These are phyloP conservation scores for Corythoichthys intestinalis DNA, from an alignment of 2,113 vertebrate species.

Conservation along the genomic window DNA sequence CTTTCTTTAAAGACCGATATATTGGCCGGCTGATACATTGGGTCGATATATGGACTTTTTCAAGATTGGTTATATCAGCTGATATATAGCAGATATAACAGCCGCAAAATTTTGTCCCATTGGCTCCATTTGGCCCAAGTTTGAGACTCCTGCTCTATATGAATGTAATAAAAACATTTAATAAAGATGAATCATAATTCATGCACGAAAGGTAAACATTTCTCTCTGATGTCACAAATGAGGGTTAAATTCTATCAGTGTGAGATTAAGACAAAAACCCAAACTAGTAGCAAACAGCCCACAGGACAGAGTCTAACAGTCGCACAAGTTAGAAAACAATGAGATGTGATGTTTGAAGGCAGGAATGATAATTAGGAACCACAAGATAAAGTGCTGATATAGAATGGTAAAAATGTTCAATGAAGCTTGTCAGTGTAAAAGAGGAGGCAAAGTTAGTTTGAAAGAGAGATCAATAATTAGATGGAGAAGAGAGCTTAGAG, in stretches of 20 bases:
- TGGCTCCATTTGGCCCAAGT: too few relatives aligned
- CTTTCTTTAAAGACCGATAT: too few relatives aligned
- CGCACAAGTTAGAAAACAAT: not conserved
- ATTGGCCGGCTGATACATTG: too few relatives aligned
- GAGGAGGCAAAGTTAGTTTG: not conserved
- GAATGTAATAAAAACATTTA: too few relatives aligned
- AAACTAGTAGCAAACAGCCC: not conserved
- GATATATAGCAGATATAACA: too few relatives aligned
- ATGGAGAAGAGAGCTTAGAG: constrained; percentile 4
- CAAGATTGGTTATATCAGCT: too few relatives aligned
- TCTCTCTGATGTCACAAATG: constrained; percentile 30
- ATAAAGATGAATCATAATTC: not conserved
- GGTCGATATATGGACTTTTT: too few relatives aligned
- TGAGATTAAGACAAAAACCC: not conserved
- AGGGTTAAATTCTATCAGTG: not conserved
- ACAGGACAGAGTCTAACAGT: not conserved
- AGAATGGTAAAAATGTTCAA: constrained; percentile 10
- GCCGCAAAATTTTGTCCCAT: too few relatives aligned
- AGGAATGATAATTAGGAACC: not conserved
- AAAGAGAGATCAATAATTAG: constrained; percentile 16
- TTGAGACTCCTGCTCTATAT: too few relatives aligned
- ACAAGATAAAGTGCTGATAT: constrained; percentile 20
- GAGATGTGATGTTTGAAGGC: constrained; percentile 8
- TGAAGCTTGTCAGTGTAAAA: constrained; percentile 2
- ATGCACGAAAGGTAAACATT: constrained; percentile 15